These are phyloP conservation scores for Spongia lamella DNA, from an alignment of 37 sponge, comb jelly and placozoan genomes.

Conservation along the genomic window DNA sequence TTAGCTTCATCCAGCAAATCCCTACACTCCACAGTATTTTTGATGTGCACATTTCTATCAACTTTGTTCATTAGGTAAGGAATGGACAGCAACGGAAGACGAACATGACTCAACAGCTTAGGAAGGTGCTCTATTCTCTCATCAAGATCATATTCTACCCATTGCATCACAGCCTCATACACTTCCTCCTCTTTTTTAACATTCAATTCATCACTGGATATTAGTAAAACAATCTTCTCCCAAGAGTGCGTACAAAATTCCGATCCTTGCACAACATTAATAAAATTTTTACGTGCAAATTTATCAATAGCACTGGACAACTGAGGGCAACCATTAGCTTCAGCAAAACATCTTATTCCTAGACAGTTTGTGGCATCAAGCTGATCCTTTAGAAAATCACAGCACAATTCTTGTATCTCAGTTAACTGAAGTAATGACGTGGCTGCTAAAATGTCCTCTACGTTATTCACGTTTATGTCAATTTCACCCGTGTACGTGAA, in stretches of 20 bases:
- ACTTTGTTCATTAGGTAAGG: slow-evolving; percentile 80
- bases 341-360: slow-evolving; percentile 89
- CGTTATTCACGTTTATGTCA: slow-evolving; percentile 84
- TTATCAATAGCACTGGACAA: slow-evolving; percentile 65
- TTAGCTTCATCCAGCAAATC: slow-evolving; percentile 96
- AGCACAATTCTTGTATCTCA: slow-evolving; percentile 87
- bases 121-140: slow-evolving; percentile 72
- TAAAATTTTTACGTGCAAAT: slow-evolving; percentile 73
- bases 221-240: slow-evolving; percentile 70
- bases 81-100: slow-evolving; percentile 80
- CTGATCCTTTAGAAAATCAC: slow-evolving; percentile 88
- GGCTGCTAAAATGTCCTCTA: slow-evolving; percentile 88
- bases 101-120: slow-evolving; percentile 67
- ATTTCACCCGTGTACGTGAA: slow-evolving; percentile 91
- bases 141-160: slow-evolving; percentile 74
- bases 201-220: slow-evolving; percentile 73
- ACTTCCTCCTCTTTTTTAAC: slow-evolving; percentile 88
- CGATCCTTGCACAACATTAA: slow-evolving; percentile 58
- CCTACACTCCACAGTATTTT: slow-evolving; percentile 62
- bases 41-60: slow-evolving; percentile 67
- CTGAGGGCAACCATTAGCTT: slow-evolving; percentile 82
- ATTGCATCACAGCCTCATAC: slow-evolving; percentile 79
- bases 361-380: slow-evolving; percentile 90
- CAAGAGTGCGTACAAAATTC: slow-evolving; percentile 81
- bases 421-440: slow-evolving; percentile 88